These are phyloP conservation scores for Nasonia giraulti DNA, from an alignment of 1,140 invertebrate genomes.

Conservation along the genomic window DNA sequence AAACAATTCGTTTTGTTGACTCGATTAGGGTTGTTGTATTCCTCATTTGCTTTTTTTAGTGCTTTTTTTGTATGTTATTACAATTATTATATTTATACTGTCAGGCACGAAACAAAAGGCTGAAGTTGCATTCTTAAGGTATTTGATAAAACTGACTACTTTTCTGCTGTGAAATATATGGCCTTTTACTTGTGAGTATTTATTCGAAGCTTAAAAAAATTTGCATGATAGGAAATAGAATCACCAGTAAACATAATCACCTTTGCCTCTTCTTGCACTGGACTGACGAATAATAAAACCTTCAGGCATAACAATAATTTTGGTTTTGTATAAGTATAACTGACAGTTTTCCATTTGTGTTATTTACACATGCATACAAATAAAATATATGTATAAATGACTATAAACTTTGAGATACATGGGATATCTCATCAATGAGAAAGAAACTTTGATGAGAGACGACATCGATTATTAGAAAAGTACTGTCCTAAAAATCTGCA, in stretches of 20 bases:
- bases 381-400: constrained; percentile 47
- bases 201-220: constrained; percentile 40
- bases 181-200: constrained; percentile 46
- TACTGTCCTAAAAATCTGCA: constrained; percentile 12
- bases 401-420: constrained; percentile 39
- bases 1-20: constrained; percentile 50
- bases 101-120: constrained; percentile 52
- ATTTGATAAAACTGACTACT: constrained; percentile 36
- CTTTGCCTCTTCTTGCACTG: constrained; percentile 33
- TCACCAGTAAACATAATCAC: constrained; percentile 2
- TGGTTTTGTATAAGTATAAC: constrained; percentile 25
- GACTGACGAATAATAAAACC: constrained; percentile 25
- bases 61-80: constrained; percentile 36
- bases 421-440: constrained; percentile 30
- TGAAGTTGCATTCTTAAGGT: constrained; percentile 41
- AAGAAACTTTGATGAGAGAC: constrained; percentile 21
- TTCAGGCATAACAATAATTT: constrained; percentile 34
- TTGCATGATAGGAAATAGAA: constrained; percentile 23
- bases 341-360: constrained; percentile 44
- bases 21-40: constrained; percentile 40
- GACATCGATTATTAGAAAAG: constrained; percentile 20
- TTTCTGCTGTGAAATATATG: constrained; percentile 34
- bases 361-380: constrained; percentile 49
- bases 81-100: constrained; percentile 44
- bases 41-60: constrained; percentile 31